These are phyloP conservation scores for Drosophila azteca DNA, from an alignment of 1,140 invertebrate species.

Conservation along the genomic window DNA sequence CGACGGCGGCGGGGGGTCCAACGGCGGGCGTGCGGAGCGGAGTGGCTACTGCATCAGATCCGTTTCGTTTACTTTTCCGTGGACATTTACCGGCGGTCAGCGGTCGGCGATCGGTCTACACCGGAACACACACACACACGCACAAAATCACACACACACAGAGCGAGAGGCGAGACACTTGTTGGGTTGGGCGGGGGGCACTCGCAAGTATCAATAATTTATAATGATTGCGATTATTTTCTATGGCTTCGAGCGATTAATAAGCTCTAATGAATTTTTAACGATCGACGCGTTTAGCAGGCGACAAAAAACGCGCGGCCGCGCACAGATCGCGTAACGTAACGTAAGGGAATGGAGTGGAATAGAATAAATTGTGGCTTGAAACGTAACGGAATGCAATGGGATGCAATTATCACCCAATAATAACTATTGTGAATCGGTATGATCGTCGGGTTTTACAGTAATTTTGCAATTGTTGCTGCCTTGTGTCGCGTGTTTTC, in stretches of 20 bases:
- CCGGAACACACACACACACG: slow-evolving; percentile 1
- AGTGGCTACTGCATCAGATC: slow-evolving; percentile 51
- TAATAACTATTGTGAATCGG: slow-evolving; percentile 17
- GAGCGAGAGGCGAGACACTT: slow-evolving; percentile 3
- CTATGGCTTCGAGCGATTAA: slow-evolving; percentile 54
- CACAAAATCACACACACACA: slow-evolving; percentile 30
- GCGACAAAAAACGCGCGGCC: slow-evolving; percentile 51
- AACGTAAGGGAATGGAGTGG: slow-evolving; percentile 19
- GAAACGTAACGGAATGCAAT: too few relatives aligned
- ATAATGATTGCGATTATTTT: slow-evolving; percentile 49
- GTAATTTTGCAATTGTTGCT: slow-evolving; percentile 21
- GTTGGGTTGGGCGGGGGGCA: not conserved
- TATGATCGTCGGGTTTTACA: slow-evolving; percentile 1
- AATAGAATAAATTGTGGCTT: too few relatives aligned
- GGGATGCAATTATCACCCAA: not conserved
- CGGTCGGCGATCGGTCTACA: slow-evolving; percentile 14
- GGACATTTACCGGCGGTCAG: slow-evolving; percentile 62
- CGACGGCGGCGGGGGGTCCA: slow-evolving; percentile 36
- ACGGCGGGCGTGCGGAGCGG: slow-evolving; percentile 31
- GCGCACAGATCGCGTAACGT: slow-evolving; percentile 28
- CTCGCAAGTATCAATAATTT: slow-evolving; percentile 43
- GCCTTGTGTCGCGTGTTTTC: slow-evolving; percentile 49
- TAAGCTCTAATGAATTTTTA: slow-evolving; percentile 70
- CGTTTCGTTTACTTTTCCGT: slow-evolving; percentile 25
- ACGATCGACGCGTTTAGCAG: slow-evolving; percentile 44